Conservation (phyloP, 1,140 invertebrate genomes). For the Drosophila tropicalis region DNA sequence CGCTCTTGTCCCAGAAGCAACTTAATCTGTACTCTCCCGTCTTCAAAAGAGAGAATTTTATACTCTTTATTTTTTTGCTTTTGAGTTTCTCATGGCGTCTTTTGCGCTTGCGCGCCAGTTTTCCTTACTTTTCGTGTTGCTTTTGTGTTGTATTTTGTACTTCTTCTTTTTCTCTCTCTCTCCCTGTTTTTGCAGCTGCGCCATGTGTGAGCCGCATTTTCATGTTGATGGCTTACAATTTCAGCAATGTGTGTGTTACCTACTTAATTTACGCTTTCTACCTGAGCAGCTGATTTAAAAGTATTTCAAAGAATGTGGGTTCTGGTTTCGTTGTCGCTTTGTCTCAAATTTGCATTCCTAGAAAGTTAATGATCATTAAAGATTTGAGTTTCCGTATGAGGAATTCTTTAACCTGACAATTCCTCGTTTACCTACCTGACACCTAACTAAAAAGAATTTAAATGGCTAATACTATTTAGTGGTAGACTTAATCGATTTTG, state of each 20-base stretch:
- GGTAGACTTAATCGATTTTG: too few relatives aligned
- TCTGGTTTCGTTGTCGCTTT: not conserved
- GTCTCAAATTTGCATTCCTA: not conserved
- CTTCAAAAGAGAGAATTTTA: conserved; percentile 7
- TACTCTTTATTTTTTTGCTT: conserved; percentile 11
- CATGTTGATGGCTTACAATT: conserved; percentile 27
- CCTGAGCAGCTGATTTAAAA: conserved; percentile 12
- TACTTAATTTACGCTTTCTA: conserved; percentile 23
- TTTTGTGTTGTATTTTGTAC: conserved; percentile 17
- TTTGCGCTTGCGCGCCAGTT: conserved; percentile 72
- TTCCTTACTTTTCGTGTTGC: conserved; percentile 40
- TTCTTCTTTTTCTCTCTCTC: conserved; percentile 24
- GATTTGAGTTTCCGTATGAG: too few relatives aligned
- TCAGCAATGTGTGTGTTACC: conserved; percentile 16
- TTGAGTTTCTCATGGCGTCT: conserved; percentile 10
- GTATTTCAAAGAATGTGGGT: not conserved
- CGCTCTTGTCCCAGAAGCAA: not conserved
- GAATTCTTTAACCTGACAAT: too few relatives aligned
- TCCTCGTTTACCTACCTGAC: too few relatives aligned
- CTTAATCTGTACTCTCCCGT: not conserved
- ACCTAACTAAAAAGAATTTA: too few relatives aligned
- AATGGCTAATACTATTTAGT: too few relatives aligned
- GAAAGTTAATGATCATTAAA: not conserved
- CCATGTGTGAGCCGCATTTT: conserved; percentile 28
- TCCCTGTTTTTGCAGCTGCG: conserved; percentile 30